These are phyloP conservation scores for Brachyhypopomus gauderio DNA, from an alignment of 2,113 vertebrate species.

Conservation along the genomic window DNA sequence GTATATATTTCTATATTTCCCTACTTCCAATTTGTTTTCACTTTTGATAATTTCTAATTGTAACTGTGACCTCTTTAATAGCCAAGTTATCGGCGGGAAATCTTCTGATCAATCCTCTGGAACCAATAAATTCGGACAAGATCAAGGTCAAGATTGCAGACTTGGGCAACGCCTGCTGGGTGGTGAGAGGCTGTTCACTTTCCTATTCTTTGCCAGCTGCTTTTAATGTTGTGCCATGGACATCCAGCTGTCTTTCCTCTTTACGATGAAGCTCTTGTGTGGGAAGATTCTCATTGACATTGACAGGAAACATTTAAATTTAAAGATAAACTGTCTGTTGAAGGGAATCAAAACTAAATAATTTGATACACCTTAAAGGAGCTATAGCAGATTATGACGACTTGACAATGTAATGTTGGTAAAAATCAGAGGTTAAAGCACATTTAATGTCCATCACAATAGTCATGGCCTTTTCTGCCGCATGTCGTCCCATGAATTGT, in stretches of 20 bases:
- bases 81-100: slow-evolving; percentile 87
- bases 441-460: not conserved
- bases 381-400: not conserved
- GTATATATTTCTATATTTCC: not conserved
- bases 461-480: not conserved
- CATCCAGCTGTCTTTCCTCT: not conserved
- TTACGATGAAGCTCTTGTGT: not conserved
- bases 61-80: slow-evolving; percentile 54
- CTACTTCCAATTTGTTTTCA: not conserved
- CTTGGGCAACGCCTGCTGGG: slow-evolving; percentile 98
- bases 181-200: slow-evolving; percentile 80
- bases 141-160: slow-evolving; percentile 99
- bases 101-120: slow-evolving; percentile 94
- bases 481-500: not conserved
- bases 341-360: not conserved
- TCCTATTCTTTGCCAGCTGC: slow-evolving; percentile 49
- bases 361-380: not conserved
- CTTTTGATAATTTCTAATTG: not conserved
- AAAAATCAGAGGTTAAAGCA: not conserved
- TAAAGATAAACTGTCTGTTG: not conserved
- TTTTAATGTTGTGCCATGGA: not conserved
- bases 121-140: slow-evolving; percentile 92
- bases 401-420: not conserved
- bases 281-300: not conserved
- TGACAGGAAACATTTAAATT: not conserved